Percentiles rank a stretch among this genome's conserved stretches.
Conservation (phyloP, 2,888 invertebrate species). For the Biston betularia region DNA sequence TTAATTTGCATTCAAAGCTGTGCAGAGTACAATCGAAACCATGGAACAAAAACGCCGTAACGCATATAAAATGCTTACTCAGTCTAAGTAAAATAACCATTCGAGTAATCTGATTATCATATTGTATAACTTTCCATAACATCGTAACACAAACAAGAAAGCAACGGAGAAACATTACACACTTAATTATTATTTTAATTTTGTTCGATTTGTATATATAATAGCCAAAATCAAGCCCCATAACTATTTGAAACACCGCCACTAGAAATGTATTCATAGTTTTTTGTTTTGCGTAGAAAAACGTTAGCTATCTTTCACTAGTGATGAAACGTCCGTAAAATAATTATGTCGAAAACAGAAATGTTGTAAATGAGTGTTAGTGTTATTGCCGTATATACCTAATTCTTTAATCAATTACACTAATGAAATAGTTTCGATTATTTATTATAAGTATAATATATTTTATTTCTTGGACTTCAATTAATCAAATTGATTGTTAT, state of each 20-base stretch:
- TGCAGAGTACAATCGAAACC: background rate
- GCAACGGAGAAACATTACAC: background rate
- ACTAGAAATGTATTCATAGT: background rate
- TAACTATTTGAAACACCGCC: background rate
- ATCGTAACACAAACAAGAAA: background rate
- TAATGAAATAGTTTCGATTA: too few relatives aligned
- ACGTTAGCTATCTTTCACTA: too few relatives aligned
- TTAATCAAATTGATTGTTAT: too few relatives aligned
- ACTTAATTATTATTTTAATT: background rate
- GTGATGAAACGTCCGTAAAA: too few relatives aligned
- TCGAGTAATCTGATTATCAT: background rate
- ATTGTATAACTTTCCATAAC: background rate
- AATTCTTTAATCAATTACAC: too few relatives aligned
- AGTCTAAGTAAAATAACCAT: background rate
- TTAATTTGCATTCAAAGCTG: background rate
- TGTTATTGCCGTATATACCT: too few relatives aligned
- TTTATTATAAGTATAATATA: too few relatives aligned
- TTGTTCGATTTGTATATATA: background rate
- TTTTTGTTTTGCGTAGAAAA: too few relatives aligned
- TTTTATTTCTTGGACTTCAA: too few relatives aligned
- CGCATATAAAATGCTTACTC: background rate
- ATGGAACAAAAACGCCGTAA: background rate
- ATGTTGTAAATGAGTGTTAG: too few relatives aligned
- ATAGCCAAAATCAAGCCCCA: conserved; percentile 5
- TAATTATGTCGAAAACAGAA: too few relatives aligned